Percentiles rank a stretch among this genome's conserved stretches.
phyloP scores from a whole-genome alignment of 2,113 vertebrate genomes.

The Fulmarus glacialis region DNA sequence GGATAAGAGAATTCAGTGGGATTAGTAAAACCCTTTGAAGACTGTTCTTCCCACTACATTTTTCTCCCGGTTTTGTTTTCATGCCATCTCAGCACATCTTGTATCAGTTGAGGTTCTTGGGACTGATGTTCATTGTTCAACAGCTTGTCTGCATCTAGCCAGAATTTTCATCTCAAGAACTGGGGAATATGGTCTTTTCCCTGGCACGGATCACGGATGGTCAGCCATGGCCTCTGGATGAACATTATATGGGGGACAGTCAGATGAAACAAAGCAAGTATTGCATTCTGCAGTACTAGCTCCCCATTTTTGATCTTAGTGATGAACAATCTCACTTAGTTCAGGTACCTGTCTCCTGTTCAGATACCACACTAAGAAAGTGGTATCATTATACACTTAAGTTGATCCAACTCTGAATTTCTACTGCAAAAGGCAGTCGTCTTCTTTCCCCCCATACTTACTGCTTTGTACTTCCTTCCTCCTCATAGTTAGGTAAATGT shows the following conservation, averaged over 20 bases:
- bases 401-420: background rate
- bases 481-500: too few species aligned
- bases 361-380: rapidly evolving
- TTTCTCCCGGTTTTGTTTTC: background rate
- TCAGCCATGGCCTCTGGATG: background rate
- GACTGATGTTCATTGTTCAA: background rate
- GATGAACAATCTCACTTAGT: background rate
- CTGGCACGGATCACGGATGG: rapidly evolving
- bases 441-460: background rate
- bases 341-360: background rate
- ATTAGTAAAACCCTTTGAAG: slow-evolving; percentile 64
- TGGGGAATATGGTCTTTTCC: background rate
- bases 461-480: background rate
- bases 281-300: background rate
- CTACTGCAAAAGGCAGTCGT: background rate
- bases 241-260: rapidly evolving
- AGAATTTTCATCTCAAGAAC: background rate
- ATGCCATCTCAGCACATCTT: slow-evolving; percentile 20
- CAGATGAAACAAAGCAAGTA: rapidly evolving
- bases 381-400: rapidly evolving
- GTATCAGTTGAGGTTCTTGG: background rate
- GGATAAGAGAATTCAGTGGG: slow-evolving; percentile 41
- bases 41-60: background rate
- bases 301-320: background rate
- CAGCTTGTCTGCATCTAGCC: background rate